Base-by-base conservation (phyloP, 2,797 vertebrate species). In the Garrulus glandarius region DNA sequence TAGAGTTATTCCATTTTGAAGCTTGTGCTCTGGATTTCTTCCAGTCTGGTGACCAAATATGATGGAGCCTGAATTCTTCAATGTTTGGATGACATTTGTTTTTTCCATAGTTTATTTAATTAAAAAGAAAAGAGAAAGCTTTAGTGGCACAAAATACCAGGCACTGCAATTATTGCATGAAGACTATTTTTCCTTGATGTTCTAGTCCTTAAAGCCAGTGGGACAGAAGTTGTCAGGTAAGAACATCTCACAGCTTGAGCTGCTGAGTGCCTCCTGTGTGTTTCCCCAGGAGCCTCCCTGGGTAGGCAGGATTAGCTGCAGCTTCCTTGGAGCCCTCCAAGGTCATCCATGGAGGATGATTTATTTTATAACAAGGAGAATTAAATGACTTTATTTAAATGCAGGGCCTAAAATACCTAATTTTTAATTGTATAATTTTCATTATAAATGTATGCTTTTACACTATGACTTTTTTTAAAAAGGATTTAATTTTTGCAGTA, bases 21-120 rank as follows among this genome's bases (percentile, higher is more conserved):
- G 16, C 49, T 36, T 74, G 27, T 78, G 4, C n/a, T 77, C n/a
- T 78, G 60, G 9, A 37, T 91, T 87, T 84, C 69, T 81, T 84
- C 47, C 27, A 41, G n/a, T 61, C 10, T 91, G 50, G 36, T 67
- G 39, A 63, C n/a, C 36, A 32, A 36, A 41, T 72, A 10, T 43
- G 69, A 36, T 70, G 49, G 49, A 75, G 13, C 41, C 55, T 88
- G 37, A 69, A 70, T 56, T 64, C 72, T 65, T 88, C 43, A 53
- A 18, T 0, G 0, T 80, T 72, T 69, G 39, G 12, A 69, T 64
- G 37, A 49, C 1, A 1, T 39, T 63, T 30, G 19, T 52, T 64
- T 78, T 68, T 92, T 18, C 13, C 36, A 12, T 19, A 32, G 22
- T 80, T 83, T 60, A 27, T 57, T 64, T 76, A 65, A 43, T 41